phyloP scores from a whole-genome alignment of 2,797 vertebrate genomes.

The Arnoldichthys spilopterus region DNA sequence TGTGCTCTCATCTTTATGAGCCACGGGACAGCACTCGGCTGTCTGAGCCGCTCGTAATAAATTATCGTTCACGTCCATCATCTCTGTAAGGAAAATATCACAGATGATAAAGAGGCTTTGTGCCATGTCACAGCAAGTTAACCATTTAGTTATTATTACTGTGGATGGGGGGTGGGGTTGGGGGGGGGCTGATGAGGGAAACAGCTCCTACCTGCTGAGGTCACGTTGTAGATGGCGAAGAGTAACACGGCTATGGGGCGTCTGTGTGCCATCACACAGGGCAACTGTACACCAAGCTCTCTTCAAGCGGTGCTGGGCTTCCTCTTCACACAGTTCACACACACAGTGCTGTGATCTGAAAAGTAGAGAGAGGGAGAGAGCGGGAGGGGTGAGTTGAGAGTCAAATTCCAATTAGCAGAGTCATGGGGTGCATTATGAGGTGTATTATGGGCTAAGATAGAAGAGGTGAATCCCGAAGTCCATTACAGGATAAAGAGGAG shows the following conservation, averaged over 20 bases:
- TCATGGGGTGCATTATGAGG: conserved; percentile 51
- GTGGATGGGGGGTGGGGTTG: neutral
- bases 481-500: conserved; percentile 40
- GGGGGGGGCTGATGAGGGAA: conserved; percentile 13
- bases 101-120: conserved; percentile 32
- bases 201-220: conserved; percentile 74
- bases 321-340: conserved; percentile 29
- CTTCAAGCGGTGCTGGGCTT: neutral
- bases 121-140: conserved; percentile 19
- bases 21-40: conserved; percentile 8
- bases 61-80: conserved; percentile 24
- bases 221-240: conserved; percentile 65
- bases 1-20: conserved; percentile 23
- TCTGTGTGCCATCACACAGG: conserved; percentile 64
- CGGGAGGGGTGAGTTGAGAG: conserved; percentile 48
- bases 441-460: neutral
- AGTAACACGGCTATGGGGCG: conserved; percentile 59
- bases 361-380: conserved; percentile 56
- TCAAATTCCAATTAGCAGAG: conserved; percentile 57
- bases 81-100: conserved; percentile 17
- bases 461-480: neutral
- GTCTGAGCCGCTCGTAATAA: conserved; percentile 26
- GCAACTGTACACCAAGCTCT: conserved; percentile 23
- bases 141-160: conserved; percentile 20
- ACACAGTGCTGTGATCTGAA: conserved; percentile 21